Percentiles rank a stretch among this genome's conserved stretches.
phyloP scores from a whole-genome alignment of 2,113 vertebrate genomes.

The Silurus asotus region DNA sequence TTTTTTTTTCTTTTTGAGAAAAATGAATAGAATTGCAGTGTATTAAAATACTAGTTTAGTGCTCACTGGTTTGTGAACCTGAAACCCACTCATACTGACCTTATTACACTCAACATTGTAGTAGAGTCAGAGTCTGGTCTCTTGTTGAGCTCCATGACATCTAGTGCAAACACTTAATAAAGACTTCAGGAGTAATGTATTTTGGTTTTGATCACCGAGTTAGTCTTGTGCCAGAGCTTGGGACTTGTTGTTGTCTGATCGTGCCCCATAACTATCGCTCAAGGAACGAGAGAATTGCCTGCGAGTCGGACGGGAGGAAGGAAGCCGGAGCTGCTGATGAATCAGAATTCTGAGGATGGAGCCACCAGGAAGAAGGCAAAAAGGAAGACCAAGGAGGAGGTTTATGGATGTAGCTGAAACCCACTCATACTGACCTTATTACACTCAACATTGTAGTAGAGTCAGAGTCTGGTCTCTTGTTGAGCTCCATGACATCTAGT shows the following conservation, averaged over 20 bases:
- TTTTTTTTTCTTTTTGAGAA: not conserved
- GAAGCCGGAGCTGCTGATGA: not conserved
- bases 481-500: constrained; percentile 11
- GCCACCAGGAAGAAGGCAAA: no score
- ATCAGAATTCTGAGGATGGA: no score
- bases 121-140: constrained; percentile 5
- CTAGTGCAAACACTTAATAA: constrained; percentile 33
- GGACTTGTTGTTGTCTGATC: not conserved
- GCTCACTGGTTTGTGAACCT: constrained; percentile 11
- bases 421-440: constrained; percentile 28
- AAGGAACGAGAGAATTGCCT: not conserved
- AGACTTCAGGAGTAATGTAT: constrained; percentile 18
- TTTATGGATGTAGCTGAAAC: no score
- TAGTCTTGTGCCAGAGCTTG: not conserved
- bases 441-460: constrained; percentile 9
- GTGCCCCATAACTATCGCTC: not conserved
- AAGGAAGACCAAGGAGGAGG: no score
- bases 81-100: constrained; percentile 19
- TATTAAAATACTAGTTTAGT: constrained; percentile 25
- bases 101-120: constrained; percentile 26
- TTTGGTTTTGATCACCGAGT: not conserved
- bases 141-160: constrained; percentile 14
- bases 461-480: constrained; percentile 7
- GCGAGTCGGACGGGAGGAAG: not conserved
- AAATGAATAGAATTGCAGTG: not conserved